Evolutionary conservation across 1,140 invertebrate species (phyloP).

Genomic region (Myzus persicae): DNA sequence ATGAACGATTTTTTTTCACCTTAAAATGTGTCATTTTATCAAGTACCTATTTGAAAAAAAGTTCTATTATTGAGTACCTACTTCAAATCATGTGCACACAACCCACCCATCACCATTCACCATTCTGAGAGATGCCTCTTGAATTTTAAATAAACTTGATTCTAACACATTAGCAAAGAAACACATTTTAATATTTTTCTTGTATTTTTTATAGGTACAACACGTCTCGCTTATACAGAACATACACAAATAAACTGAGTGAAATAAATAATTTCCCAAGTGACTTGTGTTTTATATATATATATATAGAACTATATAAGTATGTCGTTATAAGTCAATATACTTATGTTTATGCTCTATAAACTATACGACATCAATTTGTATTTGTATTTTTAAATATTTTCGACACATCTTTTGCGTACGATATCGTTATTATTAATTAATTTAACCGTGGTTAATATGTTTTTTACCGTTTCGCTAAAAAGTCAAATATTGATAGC

Average conservation of each 20-base stretch:
- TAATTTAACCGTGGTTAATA: background rate
- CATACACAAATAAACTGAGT: background rate
- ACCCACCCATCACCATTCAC: background rate
- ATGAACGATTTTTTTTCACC: background rate
- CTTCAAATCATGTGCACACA: background rate
- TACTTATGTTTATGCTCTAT: background rate
- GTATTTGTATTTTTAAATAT: background rate
- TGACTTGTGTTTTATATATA: background rate
- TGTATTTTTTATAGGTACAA: background rate
- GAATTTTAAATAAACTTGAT: background rate
- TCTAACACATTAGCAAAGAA: background rate
- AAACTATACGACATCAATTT: background rate
- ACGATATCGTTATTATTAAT: background rate
- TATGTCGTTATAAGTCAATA: background rate
- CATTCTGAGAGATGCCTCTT: background rate
- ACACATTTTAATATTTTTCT: background rate
- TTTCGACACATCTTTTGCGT: background rate
- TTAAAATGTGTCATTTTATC: background rate
- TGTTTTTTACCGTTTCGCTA: background rate
- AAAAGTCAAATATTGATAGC: background rate
- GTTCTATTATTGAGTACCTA: background rate
- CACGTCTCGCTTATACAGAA: background rate
- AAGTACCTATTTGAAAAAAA: background rate
- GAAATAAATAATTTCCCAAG: slow-evolving; percentile 15
- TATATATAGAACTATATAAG: background rate